phyloP scores from a whole-genome alignment of 2,888 invertebrate genomes.

The Ametastegia equiseti region DNA sequence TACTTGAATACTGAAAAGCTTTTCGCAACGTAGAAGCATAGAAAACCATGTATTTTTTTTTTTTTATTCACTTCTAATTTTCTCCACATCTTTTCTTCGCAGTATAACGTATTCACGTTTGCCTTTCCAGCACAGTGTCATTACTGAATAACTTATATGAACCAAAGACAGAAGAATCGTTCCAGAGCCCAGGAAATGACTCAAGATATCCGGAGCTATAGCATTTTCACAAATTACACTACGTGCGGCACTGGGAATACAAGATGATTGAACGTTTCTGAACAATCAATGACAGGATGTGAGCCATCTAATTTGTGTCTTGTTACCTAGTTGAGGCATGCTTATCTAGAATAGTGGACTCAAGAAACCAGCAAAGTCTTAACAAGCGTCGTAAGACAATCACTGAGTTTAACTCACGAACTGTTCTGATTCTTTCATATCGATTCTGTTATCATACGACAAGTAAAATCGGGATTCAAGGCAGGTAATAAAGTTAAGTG shows the following conservation, averaged over 20 bases:
- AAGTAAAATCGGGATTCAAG: neutral
- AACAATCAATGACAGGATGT: conserved; percentile 25
- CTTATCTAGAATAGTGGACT: neutral
- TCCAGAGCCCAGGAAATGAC: neutral
- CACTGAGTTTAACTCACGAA: neutral
- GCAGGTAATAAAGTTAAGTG: neutral
- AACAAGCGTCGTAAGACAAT: neutral
- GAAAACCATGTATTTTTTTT: neutral
- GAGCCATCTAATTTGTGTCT: conserved; percentile 5
- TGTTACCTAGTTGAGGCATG: conserved; percentile 3
- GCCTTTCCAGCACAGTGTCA: neutral
- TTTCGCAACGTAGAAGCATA: neutral
- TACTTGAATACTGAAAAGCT: neutral
- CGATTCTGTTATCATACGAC: neutral
- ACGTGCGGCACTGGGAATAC: neutral
- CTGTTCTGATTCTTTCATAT: neutral
- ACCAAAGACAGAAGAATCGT: neutral
- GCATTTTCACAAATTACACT: conserved; percentile 23
- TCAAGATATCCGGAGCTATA: neutral
- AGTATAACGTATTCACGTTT: neutral
- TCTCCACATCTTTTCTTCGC: neutral
- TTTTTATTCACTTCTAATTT: neutral
- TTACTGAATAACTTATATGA: neutral
- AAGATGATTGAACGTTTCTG: conserved; percentile 26
- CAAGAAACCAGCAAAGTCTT: neutral